Base-by-base conservation (phyloP, 2,113 vertebrate species). In the Gadus chalcogrammus region DNA sequence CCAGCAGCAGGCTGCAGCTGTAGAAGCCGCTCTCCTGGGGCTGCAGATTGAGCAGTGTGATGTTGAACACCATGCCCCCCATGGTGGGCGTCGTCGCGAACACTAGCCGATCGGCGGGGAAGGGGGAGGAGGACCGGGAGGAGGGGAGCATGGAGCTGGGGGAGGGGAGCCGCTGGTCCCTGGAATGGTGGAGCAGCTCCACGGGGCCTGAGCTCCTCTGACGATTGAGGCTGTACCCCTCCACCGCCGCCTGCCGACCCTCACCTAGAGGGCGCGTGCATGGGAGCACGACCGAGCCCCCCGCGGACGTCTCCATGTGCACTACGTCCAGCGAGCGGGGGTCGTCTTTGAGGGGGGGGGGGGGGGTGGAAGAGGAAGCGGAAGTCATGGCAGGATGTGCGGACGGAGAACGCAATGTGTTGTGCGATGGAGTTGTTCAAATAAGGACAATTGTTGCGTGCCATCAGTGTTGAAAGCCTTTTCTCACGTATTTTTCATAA, bases 1-100 rank as follows among this genome's bases (percentile, higher is more conserved):
- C 74, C 59, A 76, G 61, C 4, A 88, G 84, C 79, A 90, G 81
- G 70, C 85, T 79, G 80, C 90, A 90, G 77, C 86, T 88, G 83
- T 89, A 91, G 60, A 88, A 67, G 68, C 15, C 90, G 42, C 83
- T 84, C 71, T 90, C 90, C 0, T 88, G 78, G 0, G 79, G 77
- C 78, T 84, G 88, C 70, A 90, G 82, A 38, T 79, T 72, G 62
- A 55, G 80, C 74, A 91, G 74, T 61, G 83, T 91, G 48, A 91
- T 73, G 62, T 79, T 82, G 80, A 80, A 86, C 66, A 73, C 68
- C 82, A 89, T 72, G 79, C 86, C 71, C 0, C 24, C 0, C 1
- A 73, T 81, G 9, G 81, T 35, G 0, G 74, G 75, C 0, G n/a
- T 74, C 5, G 73, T 73, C 35, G 66, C 64, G 73, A 89, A 55